Evolutionary conservation across 2,888 invertebrate species (phyloP), one percentile per base, ranked within the genome.

Genomic region (Zygogramma bicolorata): DNA sequence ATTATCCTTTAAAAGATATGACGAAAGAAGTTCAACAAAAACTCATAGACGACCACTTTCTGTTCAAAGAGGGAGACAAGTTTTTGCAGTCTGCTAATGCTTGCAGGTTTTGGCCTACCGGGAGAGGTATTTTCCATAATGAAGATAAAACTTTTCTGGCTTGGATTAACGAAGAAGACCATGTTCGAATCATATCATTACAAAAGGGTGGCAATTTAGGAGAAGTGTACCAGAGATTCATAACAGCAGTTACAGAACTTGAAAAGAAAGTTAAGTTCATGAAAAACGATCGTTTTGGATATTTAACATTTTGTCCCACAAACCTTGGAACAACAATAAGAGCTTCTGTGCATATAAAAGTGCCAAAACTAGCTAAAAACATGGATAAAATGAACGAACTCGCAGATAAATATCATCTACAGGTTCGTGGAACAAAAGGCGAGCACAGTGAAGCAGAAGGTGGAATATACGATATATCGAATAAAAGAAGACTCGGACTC

Each of bases 151-250:
- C 96, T 79, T 98, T 98, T 93, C 90, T 97, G 87, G 94, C 98
- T 78, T 98, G 98, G 98, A 93, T 95, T 89, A 97, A 97, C 86
- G 98, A 98, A 88, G 98, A 98, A 88, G 98, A 98, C 90, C 98
- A 98, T 88, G 91, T 98, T 84, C 93, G 98, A 80, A 94, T 98
- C 84, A 98, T 98, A 89, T 97, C 97, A 83, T 97, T 98, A 97
- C 96, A 98, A 89, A 93, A 93, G 91, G 98, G 97, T 75, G 97
- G 97, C 82, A 94, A 97, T 89, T 90, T 97, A 84, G 93, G 93
- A 83, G 79, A 95, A 90, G 94, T 97, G 25, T 90, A 88, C 80
- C 85, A 86, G 57, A 85, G 90, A 69, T 84, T 91, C 66, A 86
- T 88, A 27, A 79, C 79, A 25, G 92, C 87, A 25, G 89, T 91